phyloP scores from a whole-genome alignment of 2,113 vertebrate genomes.

The Mixornis gularis region DNA sequence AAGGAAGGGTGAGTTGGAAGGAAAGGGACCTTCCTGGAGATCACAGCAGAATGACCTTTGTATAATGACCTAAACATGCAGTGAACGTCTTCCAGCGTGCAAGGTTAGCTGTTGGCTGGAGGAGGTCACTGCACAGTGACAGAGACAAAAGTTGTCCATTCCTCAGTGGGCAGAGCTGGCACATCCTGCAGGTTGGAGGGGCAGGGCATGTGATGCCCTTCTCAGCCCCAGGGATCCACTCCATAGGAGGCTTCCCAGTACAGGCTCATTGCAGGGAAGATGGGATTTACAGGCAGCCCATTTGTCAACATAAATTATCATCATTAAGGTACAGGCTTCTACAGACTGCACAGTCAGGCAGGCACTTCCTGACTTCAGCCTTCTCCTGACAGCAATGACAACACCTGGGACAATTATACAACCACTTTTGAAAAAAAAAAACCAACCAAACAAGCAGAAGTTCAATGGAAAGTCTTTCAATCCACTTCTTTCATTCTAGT shows the following conservation, averaged over 20 bases:
- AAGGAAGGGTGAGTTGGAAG: background rate
- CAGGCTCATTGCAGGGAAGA: background rate
- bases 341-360: background rate
- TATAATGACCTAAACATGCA: background rate
- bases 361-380: background rate
- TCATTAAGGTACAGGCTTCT: background rate
- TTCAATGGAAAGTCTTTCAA: background rate
- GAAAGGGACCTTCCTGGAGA: background rate
- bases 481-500: background rate
- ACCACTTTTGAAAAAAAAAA: background rate
- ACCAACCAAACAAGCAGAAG: background rate
- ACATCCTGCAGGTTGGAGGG: background rate
- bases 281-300: background rate
- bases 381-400: background rate
- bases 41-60: background rate
- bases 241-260: background rate
- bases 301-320: background rate
- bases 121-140: background rate
- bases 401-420: background rate
- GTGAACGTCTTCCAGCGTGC: fast-evolving
- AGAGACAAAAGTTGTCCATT: background rate
- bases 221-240: background rate
- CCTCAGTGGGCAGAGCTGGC: background rate
- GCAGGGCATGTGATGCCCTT: background rate
- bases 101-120: background rate